A percentile compares a stretch with the other conserved stretches of the same genome.
phyloP scores from a whole-genome alignment of 2,797 vertebrate genomes.

The Xenentodon cancila region DNA sequence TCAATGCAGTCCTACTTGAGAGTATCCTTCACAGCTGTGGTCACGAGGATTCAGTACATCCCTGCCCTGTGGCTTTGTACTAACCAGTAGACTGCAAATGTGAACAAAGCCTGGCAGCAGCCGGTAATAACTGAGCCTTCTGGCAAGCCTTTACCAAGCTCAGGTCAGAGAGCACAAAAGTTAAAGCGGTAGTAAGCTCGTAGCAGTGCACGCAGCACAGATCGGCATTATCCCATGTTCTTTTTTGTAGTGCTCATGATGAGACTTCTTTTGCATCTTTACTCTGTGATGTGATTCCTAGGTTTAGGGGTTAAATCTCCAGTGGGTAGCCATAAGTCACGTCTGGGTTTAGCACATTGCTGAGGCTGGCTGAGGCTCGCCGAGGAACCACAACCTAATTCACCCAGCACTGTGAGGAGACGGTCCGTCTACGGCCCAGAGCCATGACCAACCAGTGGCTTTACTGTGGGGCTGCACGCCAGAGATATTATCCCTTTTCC shows the following conservation, averaged over 20 bases:
- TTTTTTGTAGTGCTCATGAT: slow-evolving; percentile 53
- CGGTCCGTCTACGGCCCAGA: slow-evolving; percentile 79
- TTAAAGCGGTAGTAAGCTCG: slow-evolving; percentile 42
- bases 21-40: slow-evolving; percentile 64
- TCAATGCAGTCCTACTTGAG: slow-evolving; percentile 58
- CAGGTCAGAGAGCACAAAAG: slow-evolving; percentile 37
- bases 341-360: slow-evolving; percentile 80
- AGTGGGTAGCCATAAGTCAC: slow-evolving; percentile 77
- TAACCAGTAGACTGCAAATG: slow-evolving; percentile 51
- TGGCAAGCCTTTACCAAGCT: slow-evolving; percentile 38
- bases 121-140: slow-evolving; percentile 47
- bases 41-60: slow-evolving; percentile 66
- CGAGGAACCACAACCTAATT: slow-evolving; percentile 81
- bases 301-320: slow-evolving; percentile 71
- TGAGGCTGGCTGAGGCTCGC: slow-evolving; percentile 74
- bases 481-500: slow-evolving; percentile 65
- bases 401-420: slow-evolving; percentile 72
- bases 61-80: slow-evolving; percentile 57
- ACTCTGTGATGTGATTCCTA: slow-evolving; percentile 50
- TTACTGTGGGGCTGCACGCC: slow-evolving; percentile 64
- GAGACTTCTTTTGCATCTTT: slow-evolving; percentile 61
- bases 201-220: slow-evolving; percentile 44
- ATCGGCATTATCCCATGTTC: slow-evolving; percentile 47
- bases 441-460: slow-evolving; percentile 76
- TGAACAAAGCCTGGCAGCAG: slow-evolving; percentile 31